Base-by-base conservation (phyloP, 1,140 invertebrate species). In the Oedothorax gibbosus region DNA sequence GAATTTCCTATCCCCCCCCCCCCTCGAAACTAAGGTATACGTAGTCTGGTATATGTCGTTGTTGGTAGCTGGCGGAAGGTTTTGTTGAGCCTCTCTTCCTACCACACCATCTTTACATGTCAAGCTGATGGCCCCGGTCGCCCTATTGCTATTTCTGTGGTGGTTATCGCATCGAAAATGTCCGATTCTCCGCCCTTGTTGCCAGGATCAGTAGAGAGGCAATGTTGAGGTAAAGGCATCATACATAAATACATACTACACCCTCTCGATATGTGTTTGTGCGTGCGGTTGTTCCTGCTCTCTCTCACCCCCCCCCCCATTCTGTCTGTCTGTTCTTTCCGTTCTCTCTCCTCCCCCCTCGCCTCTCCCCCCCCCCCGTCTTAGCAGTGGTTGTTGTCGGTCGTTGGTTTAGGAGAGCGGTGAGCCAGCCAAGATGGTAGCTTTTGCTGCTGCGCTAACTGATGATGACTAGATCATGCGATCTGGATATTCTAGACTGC, bases 41-140 rank as follows among this genome's bases (percentile, higher is more conserved):
- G 81, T 84, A 84, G 81, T 75, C 75, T 84, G 81, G 75, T 72
- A 72, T 72, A 18, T 68, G 78, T 81, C 71, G 78, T 81, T 81
- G 60, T 60, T 64, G 57, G 69, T 50, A 35, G 60, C 6, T 73
- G 35, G 80, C 56, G 49, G 80, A 35, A 72, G 62, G 68, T 79
- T 79, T 62, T 75, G 62, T 68, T 21, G 53, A 56, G 71, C 20
- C 68, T 75, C 76, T 18, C 66, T 84, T 68, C 56, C 50, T 20
- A 12, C 53, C 57, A 49, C 21, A 62, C 56, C 21, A n/a, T 64
- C 66, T 76, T 12, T 21, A 20, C 12, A 62, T 15, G 12, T 62
- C 57, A 62, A 15, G 12, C 57, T 18, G 35, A 15, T 62, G 12
- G 12, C 18, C 53, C 21, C 35, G 62, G 35, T 15, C 18, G 18